Percentiles rank a stretch among this genome's conserved stretches.
Evolutionary conservation across 35 echinoderm and acorn worm species (phyloP).

Genomic region (Chiridota heheva): DNA sequence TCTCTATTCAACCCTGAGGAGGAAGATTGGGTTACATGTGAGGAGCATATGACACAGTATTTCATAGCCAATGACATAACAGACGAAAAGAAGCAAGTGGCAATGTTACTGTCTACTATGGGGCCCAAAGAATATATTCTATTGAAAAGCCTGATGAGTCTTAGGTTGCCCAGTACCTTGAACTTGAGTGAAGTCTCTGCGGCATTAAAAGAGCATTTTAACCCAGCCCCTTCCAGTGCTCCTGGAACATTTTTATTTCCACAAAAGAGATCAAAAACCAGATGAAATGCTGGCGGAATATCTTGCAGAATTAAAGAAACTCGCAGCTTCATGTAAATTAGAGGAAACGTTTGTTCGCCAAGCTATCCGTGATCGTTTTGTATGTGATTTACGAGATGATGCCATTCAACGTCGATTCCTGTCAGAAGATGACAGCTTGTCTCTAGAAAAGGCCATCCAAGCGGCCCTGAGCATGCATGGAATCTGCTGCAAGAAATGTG

Average conservation of each 20-base stretch:
- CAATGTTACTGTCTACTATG: slow-evolving; percentile 23
- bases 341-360: background rate
- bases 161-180: background rate
- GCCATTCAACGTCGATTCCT: background rate
- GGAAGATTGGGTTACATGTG: too few species aligned
- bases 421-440: slow-evolving; percentile 18
- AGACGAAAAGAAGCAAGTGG: slow-evolving; percentile 28
- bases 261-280: background rate
- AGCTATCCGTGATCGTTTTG: background rate
- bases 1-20: too few species aligned
- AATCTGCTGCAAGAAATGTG: too few species aligned
- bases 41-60: too few species aligned
- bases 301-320: background rate
- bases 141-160: slow-evolving; percentile 8
- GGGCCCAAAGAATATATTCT: background rate
- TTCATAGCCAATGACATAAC: slow-evolving; percentile 5
- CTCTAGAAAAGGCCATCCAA: background rate
- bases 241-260: slow-evolving; percentile 10
- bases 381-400: background rate
- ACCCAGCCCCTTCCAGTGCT: slow-evolving; percentile 10
- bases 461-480: too few species aligned
- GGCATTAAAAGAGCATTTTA: background rate
- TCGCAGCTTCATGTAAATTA: background rate
- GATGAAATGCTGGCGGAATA: background rate
- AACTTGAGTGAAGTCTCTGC: too few species aligned